These are phyloP conservation scores for Odobenus rosmarus DNA, from an alignment of 2,113 vertebrate genomes.

Conservation along the genomic window DNA sequence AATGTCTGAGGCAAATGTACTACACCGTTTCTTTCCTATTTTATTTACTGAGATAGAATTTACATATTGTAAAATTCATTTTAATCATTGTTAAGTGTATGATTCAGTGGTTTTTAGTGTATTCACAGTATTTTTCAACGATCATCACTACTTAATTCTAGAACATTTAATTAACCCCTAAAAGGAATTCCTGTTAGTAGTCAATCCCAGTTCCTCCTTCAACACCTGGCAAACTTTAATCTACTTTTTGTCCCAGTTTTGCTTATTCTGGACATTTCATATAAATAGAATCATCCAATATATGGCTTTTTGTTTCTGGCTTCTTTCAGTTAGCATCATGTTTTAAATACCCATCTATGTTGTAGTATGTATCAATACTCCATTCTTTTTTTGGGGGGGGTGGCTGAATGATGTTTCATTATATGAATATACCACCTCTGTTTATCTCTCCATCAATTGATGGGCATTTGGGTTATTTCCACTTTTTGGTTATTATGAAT, in stretches of 20 bases:
- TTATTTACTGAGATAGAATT: neutral
- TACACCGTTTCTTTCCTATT: neutral
- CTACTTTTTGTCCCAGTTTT: neutral
- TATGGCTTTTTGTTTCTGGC: neutral
- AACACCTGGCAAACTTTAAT: neutral
- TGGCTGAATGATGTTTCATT: neutral
- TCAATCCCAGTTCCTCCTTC: neutral
- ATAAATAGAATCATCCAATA: neutral
- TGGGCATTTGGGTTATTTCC: neutral
- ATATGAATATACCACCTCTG: neutral
- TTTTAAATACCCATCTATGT: neutral
- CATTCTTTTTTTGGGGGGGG: neutral
- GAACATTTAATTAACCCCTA: neutral
- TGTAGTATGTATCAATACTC: neutral
- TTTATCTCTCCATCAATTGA: neutral
- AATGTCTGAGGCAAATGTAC: neutral
- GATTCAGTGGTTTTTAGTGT: neutral
- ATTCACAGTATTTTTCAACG: neutral
- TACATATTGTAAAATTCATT: neutral
- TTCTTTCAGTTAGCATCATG: neutral
- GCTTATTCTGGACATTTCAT: neutral
- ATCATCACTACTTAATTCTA: neutral
- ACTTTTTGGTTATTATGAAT: neutral
- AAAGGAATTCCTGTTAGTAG: neutral
- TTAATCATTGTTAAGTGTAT: neutral